These are phyloP conservation scores for Synanthedon vespiformis DNA, from an alignment of 2,888 invertebrate species.

Conservation along the genomic window DNA sequence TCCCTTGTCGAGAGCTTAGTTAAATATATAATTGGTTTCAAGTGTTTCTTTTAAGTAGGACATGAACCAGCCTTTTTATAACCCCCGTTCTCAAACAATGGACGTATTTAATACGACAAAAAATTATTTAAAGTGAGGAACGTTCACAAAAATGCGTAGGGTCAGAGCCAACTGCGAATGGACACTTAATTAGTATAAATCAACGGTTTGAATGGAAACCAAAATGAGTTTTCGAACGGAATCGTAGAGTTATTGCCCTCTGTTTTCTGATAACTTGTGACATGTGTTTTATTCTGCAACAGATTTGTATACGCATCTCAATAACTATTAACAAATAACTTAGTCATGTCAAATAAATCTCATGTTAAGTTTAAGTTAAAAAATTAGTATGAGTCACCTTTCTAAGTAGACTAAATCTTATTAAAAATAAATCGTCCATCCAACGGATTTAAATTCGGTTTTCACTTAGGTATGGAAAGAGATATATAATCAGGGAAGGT, in stretches of 20 bases:
- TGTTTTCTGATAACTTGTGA: neutral
- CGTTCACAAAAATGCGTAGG: constrained; percentile 5
- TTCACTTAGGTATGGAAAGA: too few species aligned
- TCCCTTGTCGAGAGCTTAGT: constrained; percentile 23
- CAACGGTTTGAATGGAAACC: constrained; percentile 13
- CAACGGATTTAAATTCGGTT: too few species aligned
- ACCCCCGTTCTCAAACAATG: constrained; percentile 26
- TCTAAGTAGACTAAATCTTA: too few species aligned
- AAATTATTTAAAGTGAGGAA: constrained; percentile 4
- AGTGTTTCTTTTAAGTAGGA: constrained; percentile 40
- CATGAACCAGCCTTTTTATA: constrained; percentile 34
- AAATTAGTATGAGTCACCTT: too few species aligned
- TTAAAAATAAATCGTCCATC: too few species aligned
- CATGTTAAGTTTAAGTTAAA: too few species aligned
- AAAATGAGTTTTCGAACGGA: constrained; percentile 7
- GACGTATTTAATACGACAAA: constrained; percentile 17
- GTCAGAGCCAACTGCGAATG: constrained; percentile 8
- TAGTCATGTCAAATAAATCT: too few species aligned
- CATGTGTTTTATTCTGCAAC: neutral
- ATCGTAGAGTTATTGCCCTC: constrained; percentile 1
- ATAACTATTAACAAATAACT: neutral
- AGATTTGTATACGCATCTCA: neutral
- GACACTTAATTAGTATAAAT: constrained; percentile 31
- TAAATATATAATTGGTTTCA: constrained; percentile 55
- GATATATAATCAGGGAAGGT: too few species aligned